Conservation (phyloP, 2,888 invertebrate genomes). For the Blera fallax region DNA sequence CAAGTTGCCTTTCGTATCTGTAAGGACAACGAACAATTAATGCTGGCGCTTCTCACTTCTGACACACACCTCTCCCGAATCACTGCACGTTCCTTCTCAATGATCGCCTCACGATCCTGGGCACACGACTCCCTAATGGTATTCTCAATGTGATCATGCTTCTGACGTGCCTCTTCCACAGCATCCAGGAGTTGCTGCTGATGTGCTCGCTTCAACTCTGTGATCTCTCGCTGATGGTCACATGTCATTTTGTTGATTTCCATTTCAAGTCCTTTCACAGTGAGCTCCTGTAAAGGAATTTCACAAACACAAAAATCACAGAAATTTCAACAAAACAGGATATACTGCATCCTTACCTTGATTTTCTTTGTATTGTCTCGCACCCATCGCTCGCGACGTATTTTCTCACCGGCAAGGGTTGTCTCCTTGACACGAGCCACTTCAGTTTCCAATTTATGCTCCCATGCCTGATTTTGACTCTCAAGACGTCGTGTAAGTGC, state of each 20-base stretch:
- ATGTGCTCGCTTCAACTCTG: constrained; percentile 83
- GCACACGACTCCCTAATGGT: constrained; percentile 84
- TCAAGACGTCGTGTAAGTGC: constrained; percentile 80
- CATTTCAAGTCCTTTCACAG: constrained; percentile 93
- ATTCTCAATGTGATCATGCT: constrained; percentile 85
- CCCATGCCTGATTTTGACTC: constrained; percentile 85
- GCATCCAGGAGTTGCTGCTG: constrained; percentile 87
- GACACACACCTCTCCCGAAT: constrained; percentile 81
- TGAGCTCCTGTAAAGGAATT: constrained; percentile 85
- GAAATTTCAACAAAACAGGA: not conserved
- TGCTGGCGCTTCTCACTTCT: not conserved
- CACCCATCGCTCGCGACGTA: constrained; percentile 90
- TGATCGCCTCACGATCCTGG: constrained; percentile 85
- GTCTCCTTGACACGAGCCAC: constrained; percentile 89
- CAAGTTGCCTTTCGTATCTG: constrained; percentile 83
- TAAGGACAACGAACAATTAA: not conserved
- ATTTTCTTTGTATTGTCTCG: constrained; percentile 92
- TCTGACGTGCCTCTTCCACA: constrained; percentile 86
- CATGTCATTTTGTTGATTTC: constrained; percentile 91
- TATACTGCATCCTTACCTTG: constrained; percentile 83
- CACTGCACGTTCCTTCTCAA: constrained; percentile 85
- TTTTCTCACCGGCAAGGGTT: constrained; percentile 89
- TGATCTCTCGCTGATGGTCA: constrained; percentile 86
- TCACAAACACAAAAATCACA: not conserved
- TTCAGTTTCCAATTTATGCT: constrained; percentile 90